Base-by-base conservation (phyloP, 2,113 vertebrate genomes). In the Neopipo cinnamomea region DNA sequence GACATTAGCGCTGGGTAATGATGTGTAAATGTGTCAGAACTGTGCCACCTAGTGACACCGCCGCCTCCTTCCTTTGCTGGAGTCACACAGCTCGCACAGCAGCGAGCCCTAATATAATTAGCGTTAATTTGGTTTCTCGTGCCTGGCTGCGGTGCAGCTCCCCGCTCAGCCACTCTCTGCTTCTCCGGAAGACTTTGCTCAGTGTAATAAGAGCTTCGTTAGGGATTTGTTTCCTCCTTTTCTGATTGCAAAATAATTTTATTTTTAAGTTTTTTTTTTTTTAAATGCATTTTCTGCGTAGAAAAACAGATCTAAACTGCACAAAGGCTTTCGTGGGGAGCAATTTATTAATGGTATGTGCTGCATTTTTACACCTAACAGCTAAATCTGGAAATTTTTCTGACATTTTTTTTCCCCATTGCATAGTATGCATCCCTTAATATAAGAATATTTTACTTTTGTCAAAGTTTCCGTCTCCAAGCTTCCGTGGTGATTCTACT, bases 41-140 rank as follows among this genome's bases (percentile, higher is more conserved):
- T 97, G 97, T 98, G 98, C 98, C 98, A 98, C 97, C 98, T 98
- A 98, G 98, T 98, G 98, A 97, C 97, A 97, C 8, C 35, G 89
- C 95, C 74, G 93, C 95, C 97, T 95, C 56, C 80, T 81, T 97
- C 97, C 96, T 94, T 93, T 46, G 93, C 88, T 96, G 98, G 94
- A 98, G 96, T 95, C 97, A 93, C 96, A 93, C 93, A 96, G 97
- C 79, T 96, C 91, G 87, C 97, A 80, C 97, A 95, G 80, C 98
- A 97, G 98, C 97, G 88, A 97, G 97, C 89, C 42, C 56, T 80
- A 94, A 59, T 89, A 95, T 97, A 98, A 98, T 98, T 98, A 98
- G 92, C 46, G 74, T 88, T 98, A 97, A 98, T 98, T 97, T 97
- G 97, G 95, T 97, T 98, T 97, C 95, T 96, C 44, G 39, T 88